These are phyloP conservation scores for Formica exsecta DNA, from an alignment of 1,140 invertebrate genomes.

Conservation along the genomic window DNA sequence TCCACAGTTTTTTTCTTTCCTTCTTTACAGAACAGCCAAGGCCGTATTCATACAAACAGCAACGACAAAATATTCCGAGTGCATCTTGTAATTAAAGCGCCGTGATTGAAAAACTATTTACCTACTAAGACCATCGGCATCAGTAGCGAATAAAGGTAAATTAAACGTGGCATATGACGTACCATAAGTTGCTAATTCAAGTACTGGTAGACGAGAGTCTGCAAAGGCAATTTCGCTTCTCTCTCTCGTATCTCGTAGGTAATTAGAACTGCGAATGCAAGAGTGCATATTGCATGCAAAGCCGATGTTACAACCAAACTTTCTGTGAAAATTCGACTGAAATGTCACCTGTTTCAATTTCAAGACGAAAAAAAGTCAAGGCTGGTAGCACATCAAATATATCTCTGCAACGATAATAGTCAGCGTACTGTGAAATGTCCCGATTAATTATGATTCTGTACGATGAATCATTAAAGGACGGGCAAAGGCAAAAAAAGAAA, in stretches of 20 bases:
- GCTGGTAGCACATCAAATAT: background rate
- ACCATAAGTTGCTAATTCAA: conserved; percentile 64
- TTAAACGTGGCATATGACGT: conserved; percentile 46
- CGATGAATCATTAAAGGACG: background rate
- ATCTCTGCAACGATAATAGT: background rate
- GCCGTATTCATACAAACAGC: conserved; percentile 9
- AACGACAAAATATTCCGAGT: conserved; percentile 25
- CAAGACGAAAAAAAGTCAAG: background rate
- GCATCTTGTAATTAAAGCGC: conserved; percentile 58
- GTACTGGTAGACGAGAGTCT: conserved; percentile 27
- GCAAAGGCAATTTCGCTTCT: conserved; percentile 52
- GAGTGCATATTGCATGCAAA: conserved; percentile 39
- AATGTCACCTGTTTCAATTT: conserved; percentile 7
- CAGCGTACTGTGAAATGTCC: background rate
- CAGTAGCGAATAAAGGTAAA: conserved; percentile 39
- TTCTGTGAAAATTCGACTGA: conserved; percentile 36
- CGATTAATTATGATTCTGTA: background rate
- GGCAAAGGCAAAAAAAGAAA: background rate
- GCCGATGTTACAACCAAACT: conserved; percentile 21
- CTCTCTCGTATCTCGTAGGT: conserved; percentile 28
- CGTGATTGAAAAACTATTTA: conserved; percentile 46
- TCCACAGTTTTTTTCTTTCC: background rate
- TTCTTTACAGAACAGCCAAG: background rate
- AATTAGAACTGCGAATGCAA: conserved; percentile 64
- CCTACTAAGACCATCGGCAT: background rate